Base-by-base conservation (phyloP, 2,797 vertebrate species). In the Tarsius wallacei region DNA sequence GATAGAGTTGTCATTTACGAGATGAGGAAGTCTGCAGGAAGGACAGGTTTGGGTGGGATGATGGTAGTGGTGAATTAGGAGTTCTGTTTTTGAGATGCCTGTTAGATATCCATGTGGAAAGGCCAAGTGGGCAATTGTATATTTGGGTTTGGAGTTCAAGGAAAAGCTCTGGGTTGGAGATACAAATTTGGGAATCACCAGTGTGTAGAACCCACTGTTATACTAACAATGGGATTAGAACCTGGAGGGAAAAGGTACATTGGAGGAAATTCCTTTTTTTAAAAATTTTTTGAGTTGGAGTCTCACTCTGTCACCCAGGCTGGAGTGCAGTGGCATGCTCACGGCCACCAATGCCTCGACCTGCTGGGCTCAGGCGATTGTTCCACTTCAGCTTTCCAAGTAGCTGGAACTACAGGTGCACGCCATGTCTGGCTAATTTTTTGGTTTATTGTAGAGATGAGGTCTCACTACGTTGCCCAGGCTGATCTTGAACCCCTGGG, bases 1-100 rank as follows among this genome's bases (percentile, higher is more conserved):
- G 49, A 76, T 77, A 86, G 24, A 68, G 19, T 74, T 93, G 33
- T 24, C 61, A 51, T 90, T 97, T 94, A 68, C 42, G 33, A 96
- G 55, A 74, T 59, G 21, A 90, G 22, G n/a, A 77, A 71, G 16
- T 87, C 57, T 76, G 26, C 7, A 66, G 42, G 73, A 93, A 47
- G 24, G 78, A 33, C 28, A 81, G 53, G 11, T 87, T 83, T 76
- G 33, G 19, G 12, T 61, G 17, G 19, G 15, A 1, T 93, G 84
- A 26, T 47, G 14, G n/a, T 77, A 64, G 11, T 86, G 31, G 31
- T 94, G 24, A 64, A 71, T 68, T 83, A 87, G 86, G 70, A 95
- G 74, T 91, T 96, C 42, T 42, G 7, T 49, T 91, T 85, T 85
- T 92, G 21, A 96, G 70, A 64, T 94, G 17, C 42, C 19, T 86